phyloP scores from a whole-genome alignment of 2,113 vertebrate genomes.

The Bufo gargarizans region DNA sequence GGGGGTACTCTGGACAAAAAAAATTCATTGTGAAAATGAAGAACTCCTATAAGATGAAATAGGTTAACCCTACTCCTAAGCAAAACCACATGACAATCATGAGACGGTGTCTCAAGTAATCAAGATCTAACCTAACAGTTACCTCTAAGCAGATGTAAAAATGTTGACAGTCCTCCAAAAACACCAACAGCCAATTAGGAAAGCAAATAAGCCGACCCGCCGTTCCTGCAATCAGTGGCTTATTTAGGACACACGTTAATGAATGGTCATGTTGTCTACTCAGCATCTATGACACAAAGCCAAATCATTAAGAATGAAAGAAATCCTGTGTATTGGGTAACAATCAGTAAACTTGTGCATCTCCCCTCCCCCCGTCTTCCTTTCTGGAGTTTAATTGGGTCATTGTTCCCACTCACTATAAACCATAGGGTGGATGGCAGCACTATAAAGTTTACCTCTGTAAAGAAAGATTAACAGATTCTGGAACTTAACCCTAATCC shows the following conservation, averaged over 20 bases:
- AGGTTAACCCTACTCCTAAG: background rate
- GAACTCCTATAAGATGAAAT: background rate
- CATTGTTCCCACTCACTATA: slow-evolving; percentile 79
- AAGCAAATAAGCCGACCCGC: background rate
- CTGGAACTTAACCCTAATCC: slow-evolving; percentile 88
- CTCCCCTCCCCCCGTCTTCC: slow-evolving; percentile 50
- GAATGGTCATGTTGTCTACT: slow-evolving; percentile 73
- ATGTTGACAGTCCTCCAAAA: background rate
- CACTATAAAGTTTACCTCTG: slow-evolving; percentile 76
- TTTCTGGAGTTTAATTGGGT: slow-evolving; percentile 77
- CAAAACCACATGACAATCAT: background rate
- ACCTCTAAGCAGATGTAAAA: background rate
- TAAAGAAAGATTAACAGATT: slow-evolving; percentile 86
- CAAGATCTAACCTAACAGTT: background rate
- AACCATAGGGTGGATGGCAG: slow-evolving; percentile 72
- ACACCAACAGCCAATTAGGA: slow-evolving; percentile 20
- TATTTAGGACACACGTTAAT: slow-evolving; percentile 70
- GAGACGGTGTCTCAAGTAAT: background rate
- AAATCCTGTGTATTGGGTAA: slow-evolving; percentile 76
- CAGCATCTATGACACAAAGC: slow-evolving; percentile 66
- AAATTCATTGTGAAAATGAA: too few relatives aligned
- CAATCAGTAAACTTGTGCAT: slow-evolving; percentile 73
- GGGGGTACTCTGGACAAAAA: too few relatives aligned
- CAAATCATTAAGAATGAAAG: slow-evolving; percentile 78
- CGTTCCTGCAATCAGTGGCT: slow-evolving; percentile 40